These are phyloP conservation scores for Galeruca laticollis DNA, from an alignment of 2,888 invertebrate genomes.

Conservation along the genomic window DNA sequence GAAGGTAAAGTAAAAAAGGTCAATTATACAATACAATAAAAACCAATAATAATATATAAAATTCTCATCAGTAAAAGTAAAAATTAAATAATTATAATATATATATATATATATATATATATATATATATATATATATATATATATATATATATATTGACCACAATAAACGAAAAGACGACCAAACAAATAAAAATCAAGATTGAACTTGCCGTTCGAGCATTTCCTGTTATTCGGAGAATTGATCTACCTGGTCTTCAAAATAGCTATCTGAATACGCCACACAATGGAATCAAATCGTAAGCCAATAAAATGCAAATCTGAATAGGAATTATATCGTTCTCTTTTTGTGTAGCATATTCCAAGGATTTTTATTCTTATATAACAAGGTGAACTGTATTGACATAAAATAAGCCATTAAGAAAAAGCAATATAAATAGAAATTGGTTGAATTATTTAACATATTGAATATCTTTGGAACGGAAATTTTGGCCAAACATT, in stretches of 20 bases:
- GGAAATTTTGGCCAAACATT: not conserved
- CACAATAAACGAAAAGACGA: too few relatives aligned
- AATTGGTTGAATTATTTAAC: not conserved
- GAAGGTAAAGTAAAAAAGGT: too few relatives aligned
- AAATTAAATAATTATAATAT: too few relatives aligned
- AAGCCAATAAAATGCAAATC: slow-evolving; percentile 27
- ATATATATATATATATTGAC: not conserved
- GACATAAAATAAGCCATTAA: not conserved
- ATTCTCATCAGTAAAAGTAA: too few relatives aligned
- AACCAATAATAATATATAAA: too few relatives aligned
- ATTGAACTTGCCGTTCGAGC: not conserved
- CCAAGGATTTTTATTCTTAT: not conserved
- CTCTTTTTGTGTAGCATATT: slow-evolving; percentile 1
- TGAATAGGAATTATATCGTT: slow-evolving; percentile 6
- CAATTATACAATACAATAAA: too few relatives aligned
- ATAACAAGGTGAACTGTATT: not conserved
- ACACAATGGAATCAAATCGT: not conserved
- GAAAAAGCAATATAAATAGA: not conserved
- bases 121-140: not conserved
- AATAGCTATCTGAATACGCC: not conserved
- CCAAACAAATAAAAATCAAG: not conserved
- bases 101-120: not conserved
- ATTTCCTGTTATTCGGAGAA: not conserved
- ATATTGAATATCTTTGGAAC: too few relatives aligned
- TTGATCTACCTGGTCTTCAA: not conserved